A percentile compares a stretch with the other conserved stretches of the same genome.
Conservation (phyloP, 1,140 invertebrate genomes). For the Drosophila guanche region DNA sequence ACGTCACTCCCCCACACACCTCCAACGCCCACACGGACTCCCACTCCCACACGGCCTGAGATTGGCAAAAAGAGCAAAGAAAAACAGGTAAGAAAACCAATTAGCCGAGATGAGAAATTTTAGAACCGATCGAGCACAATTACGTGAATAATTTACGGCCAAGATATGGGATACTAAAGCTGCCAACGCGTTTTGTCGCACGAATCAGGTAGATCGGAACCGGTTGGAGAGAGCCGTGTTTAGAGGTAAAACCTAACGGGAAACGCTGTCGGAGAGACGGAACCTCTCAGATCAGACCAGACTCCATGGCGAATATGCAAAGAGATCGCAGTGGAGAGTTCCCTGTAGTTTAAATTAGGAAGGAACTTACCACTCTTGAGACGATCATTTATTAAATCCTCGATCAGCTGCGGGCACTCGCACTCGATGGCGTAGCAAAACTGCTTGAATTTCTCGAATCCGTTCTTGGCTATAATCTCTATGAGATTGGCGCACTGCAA, state of each 20-base stretch:
- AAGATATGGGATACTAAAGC: slow-evolving; percentile 60
- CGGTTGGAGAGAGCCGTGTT: slow-evolving; percentile 42
- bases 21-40: slow-evolving; percentile 15
- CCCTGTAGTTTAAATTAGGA: not conserved
- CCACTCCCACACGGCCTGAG: slow-evolving; percentile 16
- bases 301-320: too few species aligned
- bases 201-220: slow-evolving; percentile 51
- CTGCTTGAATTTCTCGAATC: slow-evolving; percentile 85
- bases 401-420: slow-evolving; percentile 85
- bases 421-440: slow-evolving; percentile 85
- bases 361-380: slow-evolving; percentile 79
- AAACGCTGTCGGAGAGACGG: too few species aligned
- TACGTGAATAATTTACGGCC: slow-evolving; percentile 74
- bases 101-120: slow-evolving; percentile 65
- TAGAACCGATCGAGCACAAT: slow-evolving; percentile 69
- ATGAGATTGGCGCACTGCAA: slow-evolving; percentile 83
- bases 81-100: slow-evolving; percentile 44
- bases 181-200: slow-evolving; percentile 45
- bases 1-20: slow-evolving; percentile 28
- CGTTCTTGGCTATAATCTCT: slow-evolving; percentile 84
- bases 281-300: too few species aligned
- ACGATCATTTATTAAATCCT: slow-evolving; percentile 84
- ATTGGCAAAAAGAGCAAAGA: slow-evolving; percentile 20
- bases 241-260: too few species aligned
- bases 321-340: too few species aligned